Conservation (phyloP, 1,140 invertebrate genomes). For the Drosophila bifasciata region DNA sequence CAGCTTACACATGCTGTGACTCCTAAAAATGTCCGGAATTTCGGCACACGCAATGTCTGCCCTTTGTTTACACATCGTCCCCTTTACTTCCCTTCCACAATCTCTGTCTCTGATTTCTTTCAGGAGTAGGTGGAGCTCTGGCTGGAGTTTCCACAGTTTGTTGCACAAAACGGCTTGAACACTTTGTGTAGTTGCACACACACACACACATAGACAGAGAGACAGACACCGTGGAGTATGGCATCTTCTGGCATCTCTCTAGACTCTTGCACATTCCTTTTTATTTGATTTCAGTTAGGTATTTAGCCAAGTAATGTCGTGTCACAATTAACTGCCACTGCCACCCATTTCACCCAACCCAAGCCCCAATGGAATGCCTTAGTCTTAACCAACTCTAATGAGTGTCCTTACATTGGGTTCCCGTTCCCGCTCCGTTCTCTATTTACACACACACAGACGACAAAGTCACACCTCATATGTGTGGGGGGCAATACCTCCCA, state of each 20-base stretch:
- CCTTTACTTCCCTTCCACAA: conserved; percentile 16
- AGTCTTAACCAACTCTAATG: conserved; percentile 33
- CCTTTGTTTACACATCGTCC: conserved; percentile 69
- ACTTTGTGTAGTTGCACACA: no score
- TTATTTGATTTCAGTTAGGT: conserved; percentile 44
- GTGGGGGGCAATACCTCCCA: conserved; percentile 3
- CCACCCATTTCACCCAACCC: background rate
- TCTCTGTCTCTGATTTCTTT: background rate
- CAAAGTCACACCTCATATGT: conserved; percentile 44
- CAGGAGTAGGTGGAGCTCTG: background rate
- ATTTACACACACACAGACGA: conserved; percentile 61
- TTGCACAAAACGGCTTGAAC: conserved; percentile 6
- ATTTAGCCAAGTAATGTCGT: conserved; percentile 55
- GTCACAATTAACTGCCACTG: conserved; percentile 67
- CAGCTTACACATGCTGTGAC: conserved; percentile 80
- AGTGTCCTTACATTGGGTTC: conserved; percentile 36
- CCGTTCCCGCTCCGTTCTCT: conserved; percentile 5
- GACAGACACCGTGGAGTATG: background rate
- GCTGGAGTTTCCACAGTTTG: background rate
- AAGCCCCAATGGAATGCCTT: background rate
- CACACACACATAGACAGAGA: no score
- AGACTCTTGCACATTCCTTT: conserved; percentile 17
- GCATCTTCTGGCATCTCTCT: conserved; percentile 15
- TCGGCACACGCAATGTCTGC: conserved; percentile 77
- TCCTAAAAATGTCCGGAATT: conserved; percentile 80